phyloP scores from a whole-genome alignment of 2,113 vertebrate genomes.

The Seriola dumerili region DNA sequence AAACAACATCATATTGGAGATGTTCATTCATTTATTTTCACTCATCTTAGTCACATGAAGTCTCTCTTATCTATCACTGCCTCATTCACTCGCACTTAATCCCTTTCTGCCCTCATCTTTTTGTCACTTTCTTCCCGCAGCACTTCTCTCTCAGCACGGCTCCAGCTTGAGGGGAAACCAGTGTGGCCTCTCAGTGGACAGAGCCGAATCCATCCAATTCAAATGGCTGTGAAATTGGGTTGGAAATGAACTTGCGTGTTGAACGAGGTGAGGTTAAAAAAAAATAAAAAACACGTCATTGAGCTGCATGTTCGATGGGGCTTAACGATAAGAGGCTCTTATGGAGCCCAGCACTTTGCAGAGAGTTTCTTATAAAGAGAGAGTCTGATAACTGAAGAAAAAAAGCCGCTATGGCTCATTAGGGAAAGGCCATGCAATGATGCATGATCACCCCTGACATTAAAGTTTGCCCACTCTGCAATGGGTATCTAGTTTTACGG shows the following conservation, averaged over 20 bases:
- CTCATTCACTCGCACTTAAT: not conserved
- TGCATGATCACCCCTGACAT: conserved; percentile 46
- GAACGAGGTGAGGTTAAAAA: conserved; percentile 15
- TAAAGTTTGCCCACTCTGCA: conserved; percentile 15
- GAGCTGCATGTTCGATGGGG: conserved; percentile 40
- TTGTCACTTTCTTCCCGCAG: not conserved
- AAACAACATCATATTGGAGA: not conserved
- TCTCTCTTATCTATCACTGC: not conserved
- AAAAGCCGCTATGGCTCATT: conserved; percentile 14
- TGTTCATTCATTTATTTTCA: not conserved
- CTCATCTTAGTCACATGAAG: not conserved
- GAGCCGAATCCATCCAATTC: conserved; percentile 50
- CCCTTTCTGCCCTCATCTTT: not conserved
- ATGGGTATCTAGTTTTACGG: not conserved
- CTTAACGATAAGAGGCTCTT: conserved; percentile 31
- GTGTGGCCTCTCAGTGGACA: conserved; percentile 12
- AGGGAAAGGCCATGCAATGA: conserved; percentile 17
- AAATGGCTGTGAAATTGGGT: conserved; percentile 74
- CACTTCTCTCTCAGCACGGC: conserved; percentile 7
- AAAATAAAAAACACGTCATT: not conserved
- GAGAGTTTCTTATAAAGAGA: conserved; percentile 7
- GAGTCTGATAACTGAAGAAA: not conserved
- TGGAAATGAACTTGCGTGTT: conserved; percentile 61
- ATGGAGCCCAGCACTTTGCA: conserved; percentile 9
- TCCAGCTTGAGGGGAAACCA: not conserved